A percentile compares a stretch with the other conserved stretches of the same genome.
Conservation (phyloP, 2,113 vertebrate species). For the Scytalopus superciliaris region DNA sequence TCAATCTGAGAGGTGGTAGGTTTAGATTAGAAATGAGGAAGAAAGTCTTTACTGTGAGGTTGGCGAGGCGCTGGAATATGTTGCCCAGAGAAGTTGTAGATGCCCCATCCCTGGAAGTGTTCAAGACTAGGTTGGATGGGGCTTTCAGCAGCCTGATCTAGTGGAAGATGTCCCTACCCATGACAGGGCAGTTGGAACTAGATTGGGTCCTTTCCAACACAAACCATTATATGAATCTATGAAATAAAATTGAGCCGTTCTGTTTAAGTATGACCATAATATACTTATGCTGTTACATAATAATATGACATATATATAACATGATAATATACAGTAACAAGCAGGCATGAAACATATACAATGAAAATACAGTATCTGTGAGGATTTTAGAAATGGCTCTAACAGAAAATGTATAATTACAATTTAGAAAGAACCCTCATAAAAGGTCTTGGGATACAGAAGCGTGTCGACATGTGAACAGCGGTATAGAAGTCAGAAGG, state of each 20-base stretch:
- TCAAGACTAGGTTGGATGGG: not conserved
- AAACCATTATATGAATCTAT: not conserved
- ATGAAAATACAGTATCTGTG: not conserved
- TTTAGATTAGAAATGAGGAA: not conserved
- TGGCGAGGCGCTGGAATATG: not conserved
- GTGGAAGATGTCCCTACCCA: not conserved
- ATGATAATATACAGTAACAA: not conserved
- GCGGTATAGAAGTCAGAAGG: not conserved
- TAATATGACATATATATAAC: not conserved
- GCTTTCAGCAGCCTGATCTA: not conserved
- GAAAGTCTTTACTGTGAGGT: not conserved
- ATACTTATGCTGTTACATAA: not conserved
- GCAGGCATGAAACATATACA: not conserved
- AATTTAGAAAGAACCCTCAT: not conserved
- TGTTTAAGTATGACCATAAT: not conserved
- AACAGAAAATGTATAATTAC: fast-evolving
- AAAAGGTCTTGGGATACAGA: not conserved
- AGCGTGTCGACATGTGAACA: not conserved
- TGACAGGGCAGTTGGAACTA: not conserved
- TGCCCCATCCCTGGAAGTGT: not conserved
- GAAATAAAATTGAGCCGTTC: not conserved
- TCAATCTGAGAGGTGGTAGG: not conserved
- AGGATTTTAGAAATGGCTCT: not conserved
- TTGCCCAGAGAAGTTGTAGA: not conserved
- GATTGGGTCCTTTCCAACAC: not conserved